Conservation (phyloP, 2,888 invertebrate species). For the Drosophila ezoana region DNA sequence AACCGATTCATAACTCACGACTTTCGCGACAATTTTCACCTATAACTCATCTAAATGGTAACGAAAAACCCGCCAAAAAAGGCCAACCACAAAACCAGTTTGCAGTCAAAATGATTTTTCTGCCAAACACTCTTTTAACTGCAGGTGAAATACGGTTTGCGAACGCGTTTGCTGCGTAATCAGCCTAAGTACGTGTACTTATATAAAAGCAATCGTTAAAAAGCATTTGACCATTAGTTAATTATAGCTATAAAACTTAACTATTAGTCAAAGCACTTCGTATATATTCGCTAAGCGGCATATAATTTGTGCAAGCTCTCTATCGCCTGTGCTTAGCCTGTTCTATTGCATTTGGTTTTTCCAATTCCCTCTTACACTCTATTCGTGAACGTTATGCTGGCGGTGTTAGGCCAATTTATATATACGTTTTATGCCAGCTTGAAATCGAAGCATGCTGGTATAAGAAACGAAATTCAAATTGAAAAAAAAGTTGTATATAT, state of each 20-base stretch:
- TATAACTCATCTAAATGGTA: conserved; percentile 76
- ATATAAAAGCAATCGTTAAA: conserved; percentile 8
- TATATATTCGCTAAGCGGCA: no score
- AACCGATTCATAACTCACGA: conserved; percentile 73
- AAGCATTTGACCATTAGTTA: conserved; percentile 3
- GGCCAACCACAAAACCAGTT: conserved; percentile 52
- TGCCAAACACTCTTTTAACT: conserved; percentile 27
- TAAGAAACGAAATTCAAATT: no score
- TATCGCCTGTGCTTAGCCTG: no score
- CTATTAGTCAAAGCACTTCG: neutral
- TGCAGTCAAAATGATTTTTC: conserved; percentile 15
- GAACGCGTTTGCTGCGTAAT: conserved; percentile 16
- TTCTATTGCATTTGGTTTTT: no score
- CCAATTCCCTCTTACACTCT: no score
- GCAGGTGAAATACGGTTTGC: conserved; percentile 29
- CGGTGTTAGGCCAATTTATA: no score
- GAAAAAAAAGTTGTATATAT: no score
- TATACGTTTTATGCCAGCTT: no score
- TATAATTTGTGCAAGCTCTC: no score
- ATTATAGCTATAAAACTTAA: neutral
- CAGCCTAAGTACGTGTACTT: neutral
- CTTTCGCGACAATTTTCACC: conserved; percentile 80
- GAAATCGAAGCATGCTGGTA: no score
- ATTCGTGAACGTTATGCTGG: no score
- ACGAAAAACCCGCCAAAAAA: conserved; percentile 60